A percentile compares a stretch with the other conserved stretches of the same genome.
These are phyloP conservation scores for Chromis chromis DNA, from an alignment of 2,797 vertebrate genomes.

Conservation along the genomic window DNA sequence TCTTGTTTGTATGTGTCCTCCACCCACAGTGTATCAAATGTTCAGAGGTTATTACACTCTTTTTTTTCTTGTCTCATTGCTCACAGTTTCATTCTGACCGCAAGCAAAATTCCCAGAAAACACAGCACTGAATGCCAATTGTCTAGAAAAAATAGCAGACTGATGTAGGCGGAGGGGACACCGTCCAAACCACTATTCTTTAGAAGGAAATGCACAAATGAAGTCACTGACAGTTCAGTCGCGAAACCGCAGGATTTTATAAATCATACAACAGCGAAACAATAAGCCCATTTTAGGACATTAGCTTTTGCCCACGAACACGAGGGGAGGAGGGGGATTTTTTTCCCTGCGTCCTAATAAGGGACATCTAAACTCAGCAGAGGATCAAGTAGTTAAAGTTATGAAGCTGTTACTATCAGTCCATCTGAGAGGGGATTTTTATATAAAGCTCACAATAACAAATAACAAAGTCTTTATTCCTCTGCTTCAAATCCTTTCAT, in stretches of 20 bases:
- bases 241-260: slow-evolving; percentile 69
- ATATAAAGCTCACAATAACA: slow-evolving; percentile 39
- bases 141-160: slow-evolving; percentile 37
- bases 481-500: slow-evolving; percentile 30
- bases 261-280: slow-evolving; percentile 61
- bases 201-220: slow-evolving; percentile 64
- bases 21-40: slow-evolving; percentile 38
- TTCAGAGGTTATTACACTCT: slow-evolving; percentile 35
- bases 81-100: slow-evolving; percentile 67
- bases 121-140: slow-evolving; percentile 44
- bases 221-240: slow-evolving; percentile 65
- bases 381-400: slow-evolving; percentile 47
- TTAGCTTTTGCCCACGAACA: slow-evolving; percentile 51
- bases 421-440: slow-evolving; percentile 38
- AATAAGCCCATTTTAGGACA: slow-evolving; percentile 70
- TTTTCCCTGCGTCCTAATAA: slow-evolving; percentile 48
- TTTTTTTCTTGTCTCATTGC: slow-evolving; percentile 37
- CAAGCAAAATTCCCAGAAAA: slow-evolving; percentile 72
- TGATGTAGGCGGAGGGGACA: slow-evolving; percentile 36
- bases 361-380: slow-evolving; percentile 34
- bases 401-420: slow-evolving; percentile 46
- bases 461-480: slow-evolving; percentile 31
- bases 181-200: slow-evolving; percentile 72
- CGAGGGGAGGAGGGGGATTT: slow-evolving; percentile 22
- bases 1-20: slow-evolving; percentile 21